phyloP scores from a whole-genome alignment of 2,113 vertebrate genomes.

The Hucho hucho region DNA sequence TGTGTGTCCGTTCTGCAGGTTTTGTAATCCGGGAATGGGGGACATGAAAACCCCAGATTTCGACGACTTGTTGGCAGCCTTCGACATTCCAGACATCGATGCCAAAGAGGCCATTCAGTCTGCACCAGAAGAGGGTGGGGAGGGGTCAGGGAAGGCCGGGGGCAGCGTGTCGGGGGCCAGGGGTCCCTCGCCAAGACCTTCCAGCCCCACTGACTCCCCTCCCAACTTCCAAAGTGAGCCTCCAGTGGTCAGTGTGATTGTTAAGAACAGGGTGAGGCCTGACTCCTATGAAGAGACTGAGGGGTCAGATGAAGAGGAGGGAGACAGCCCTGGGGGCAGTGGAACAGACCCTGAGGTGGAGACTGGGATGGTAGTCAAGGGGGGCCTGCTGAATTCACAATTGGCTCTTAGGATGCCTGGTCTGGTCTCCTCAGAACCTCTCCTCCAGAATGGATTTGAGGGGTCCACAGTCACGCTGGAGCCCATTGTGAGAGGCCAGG shows the following conservation, averaged over 20 bases:
- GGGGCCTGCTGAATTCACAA: constrained; percentile 33
- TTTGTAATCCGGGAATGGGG: constrained; percentile 80
- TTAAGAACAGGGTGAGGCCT: constrained; percentile 87
- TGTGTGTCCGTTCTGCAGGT: constrained; percentile 44
- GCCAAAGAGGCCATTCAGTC: constrained; percentile 92
- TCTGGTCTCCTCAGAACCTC: constrained; percentile 27
- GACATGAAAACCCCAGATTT: constrained; percentile 99
- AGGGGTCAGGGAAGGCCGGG: constrained; percentile 50
- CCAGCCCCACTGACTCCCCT: constrained; percentile 42
- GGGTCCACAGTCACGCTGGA: constrained; percentile 11
- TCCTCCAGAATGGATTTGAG: constrained; percentile 61
- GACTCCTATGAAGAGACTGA: constrained; percentile 73
- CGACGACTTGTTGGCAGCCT: constrained; percentile 94
- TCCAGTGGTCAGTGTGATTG: constrained; percentile 90
- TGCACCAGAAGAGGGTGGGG: constrained; percentile 73
- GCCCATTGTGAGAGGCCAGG: constrained; percentile 6
- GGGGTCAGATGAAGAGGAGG: constrained; percentile 15
- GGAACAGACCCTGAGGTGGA: constrained; percentile 3
- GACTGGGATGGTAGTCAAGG: constrained; percentile 23
- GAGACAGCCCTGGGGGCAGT: constrained; percentile 1
- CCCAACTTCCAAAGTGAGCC: constrained; percentile 65
- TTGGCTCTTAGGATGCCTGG: constrained; percentile 28
- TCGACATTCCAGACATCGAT: constrained; percentile 98
- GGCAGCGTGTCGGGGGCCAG: constrained; percentile 49
- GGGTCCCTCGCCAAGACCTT: constrained; percentile 56